These are phyloP conservation scores for Lepidurus apus DNA, from an alignment of 1,140 invertebrate species.

Conservation along the genomic window DNA sequence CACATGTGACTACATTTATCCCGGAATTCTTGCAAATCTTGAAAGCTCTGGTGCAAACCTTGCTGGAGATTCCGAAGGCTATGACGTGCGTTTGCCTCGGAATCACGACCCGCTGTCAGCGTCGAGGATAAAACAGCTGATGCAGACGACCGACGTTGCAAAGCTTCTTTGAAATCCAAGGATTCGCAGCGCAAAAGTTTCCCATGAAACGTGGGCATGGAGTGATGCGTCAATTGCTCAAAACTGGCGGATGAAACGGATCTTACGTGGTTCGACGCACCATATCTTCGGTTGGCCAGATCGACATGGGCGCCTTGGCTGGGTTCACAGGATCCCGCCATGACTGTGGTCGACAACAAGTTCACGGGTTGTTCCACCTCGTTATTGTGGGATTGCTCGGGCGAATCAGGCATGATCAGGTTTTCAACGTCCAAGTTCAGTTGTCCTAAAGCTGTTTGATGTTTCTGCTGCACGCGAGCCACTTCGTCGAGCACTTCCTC, in stretches of 20 bases:
- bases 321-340: background rate
- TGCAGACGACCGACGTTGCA: background rate
- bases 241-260: background rate
- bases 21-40: conserved; percentile 29
- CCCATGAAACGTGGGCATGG: background rate
- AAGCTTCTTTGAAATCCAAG: conserved; percentile 14
- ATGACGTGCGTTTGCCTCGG: conserved; percentile 20
- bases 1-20: conserved; percentile 29
- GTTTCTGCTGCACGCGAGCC: conserved; percentile 64
- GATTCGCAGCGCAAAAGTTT: conserved; percentile 34
- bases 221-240: background rate
- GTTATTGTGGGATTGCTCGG: conserved; percentile 37
- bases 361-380: conserved; percentile 29
- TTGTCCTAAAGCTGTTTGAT: conserved; percentile 73
- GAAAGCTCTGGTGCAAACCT: conserved; percentile 29
- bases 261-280: background rate
- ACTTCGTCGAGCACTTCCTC: conserved; percentile 63
- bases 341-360: background rate
- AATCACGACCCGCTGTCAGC: conserved; percentile 2
- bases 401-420: conserved; percentile 68
- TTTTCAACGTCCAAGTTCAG: conserved; percentile 79
- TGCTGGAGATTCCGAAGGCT: conserved; percentile 32
- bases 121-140: conserved; percentile 24
- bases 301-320: background rate
- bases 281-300: background rate